Evolutionary conservation across 2,797 vertebrate species (phyloP).

Genomic region (Lemur catta): DNA sequence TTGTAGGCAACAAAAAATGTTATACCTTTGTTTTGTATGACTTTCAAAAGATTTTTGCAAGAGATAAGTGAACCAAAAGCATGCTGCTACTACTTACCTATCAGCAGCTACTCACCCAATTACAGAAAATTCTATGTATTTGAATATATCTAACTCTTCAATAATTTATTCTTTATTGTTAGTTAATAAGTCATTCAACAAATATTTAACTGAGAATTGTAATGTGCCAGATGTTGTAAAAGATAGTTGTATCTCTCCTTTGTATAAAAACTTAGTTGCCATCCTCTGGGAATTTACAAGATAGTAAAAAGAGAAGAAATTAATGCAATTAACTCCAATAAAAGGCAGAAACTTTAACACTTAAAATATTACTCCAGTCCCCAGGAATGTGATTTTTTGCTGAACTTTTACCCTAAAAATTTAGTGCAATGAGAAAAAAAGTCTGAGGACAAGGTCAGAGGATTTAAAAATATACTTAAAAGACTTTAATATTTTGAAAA

Average conservation of each 20-base stretch:
- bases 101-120: not conserved
- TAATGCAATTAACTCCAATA: not conserved
- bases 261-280: not conserved
- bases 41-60: not conserved
- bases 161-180: not conserved
- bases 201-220: not conserved
- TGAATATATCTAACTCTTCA: not conserved
- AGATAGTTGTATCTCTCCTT: not conserved
- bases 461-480: not conserved
- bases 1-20: not conserved
- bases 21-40: not conserved
- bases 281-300: not conserved
- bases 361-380: not conserved
- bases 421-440: not conserved
- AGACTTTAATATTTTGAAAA: not conserved
- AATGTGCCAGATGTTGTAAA: not conserved
- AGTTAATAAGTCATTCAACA: not conserved
- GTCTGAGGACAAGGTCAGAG: no score
- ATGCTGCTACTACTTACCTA: not conserved
- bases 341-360: not conserved
- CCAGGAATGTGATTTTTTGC: not conserved
- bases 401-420: not conserved
- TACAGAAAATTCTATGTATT: not conserved
- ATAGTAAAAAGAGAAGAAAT: not conserved
- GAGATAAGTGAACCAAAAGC: not conserved